A percentile compares a stretch with the other conserved stretches of the same genome.
These are phyloP conservation scores for Typhlichthys subterraneus DNA, from an alignment of 2,797 vertebrate species.

Conservation along the genomic window DNA sequence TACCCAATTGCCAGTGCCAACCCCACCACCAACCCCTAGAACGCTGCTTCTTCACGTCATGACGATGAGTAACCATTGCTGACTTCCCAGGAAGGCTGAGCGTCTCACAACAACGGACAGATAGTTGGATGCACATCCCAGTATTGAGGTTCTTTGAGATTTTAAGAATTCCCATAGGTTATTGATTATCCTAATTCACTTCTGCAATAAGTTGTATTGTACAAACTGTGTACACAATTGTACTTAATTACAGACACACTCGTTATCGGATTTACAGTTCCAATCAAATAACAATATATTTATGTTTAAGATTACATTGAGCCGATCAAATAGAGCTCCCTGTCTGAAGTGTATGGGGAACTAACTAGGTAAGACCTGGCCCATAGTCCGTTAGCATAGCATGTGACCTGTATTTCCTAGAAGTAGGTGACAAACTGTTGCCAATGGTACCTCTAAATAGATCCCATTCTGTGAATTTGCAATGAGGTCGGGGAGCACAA, in stretches of 20 bases:
- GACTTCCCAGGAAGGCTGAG: neutral
- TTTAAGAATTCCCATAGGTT: too few relatives aligned
- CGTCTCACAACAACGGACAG: neutral
- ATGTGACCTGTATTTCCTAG: constrained; percentile 8
- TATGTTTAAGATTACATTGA: too few relatives aligned
- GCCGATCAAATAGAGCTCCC: neutral
- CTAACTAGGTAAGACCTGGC: too few relatives aligned
- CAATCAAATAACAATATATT: too few relatives aligned
- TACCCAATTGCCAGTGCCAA: too few relatives aligned
- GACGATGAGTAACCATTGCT: constrained; percentile 28
- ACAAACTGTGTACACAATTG: too few relatives aligned
- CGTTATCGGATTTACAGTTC: too few relatives aligned
- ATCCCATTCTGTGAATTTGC: neutral
- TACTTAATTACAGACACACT: too few relatives aligned
- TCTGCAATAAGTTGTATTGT: too few relatives aligned
- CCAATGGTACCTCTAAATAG: neutral
- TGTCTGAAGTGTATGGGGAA: neutral
- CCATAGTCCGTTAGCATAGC: too few relatives aligned
- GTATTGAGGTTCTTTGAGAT: neutral
- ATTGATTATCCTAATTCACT: too few relatives aligned
- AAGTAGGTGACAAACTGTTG: neutral
- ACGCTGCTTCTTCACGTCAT: constrained; percentile 26
- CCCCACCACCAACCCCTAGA: constrained; percentile 27
- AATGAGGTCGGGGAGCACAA: neutral
- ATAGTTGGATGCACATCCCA: neutral